A percentile compares a stretch with the other conserved stretches of the same genome.
Conservation (phyloP, 30 jellyfish, hydroid and myxozoan genomes). For the Clytia hemisphaerica region DNA sequence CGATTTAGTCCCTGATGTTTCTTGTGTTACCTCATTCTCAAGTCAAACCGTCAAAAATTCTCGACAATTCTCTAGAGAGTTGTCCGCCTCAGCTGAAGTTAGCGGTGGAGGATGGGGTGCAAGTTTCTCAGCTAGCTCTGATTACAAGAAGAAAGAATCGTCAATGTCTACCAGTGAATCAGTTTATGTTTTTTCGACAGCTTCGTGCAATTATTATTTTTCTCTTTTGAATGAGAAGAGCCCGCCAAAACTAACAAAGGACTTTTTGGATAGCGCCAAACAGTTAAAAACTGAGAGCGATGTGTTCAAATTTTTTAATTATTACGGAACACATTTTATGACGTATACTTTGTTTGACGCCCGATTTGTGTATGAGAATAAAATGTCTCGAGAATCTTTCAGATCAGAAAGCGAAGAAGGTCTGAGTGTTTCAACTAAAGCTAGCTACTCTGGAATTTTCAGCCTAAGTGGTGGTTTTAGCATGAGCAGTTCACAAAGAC, state of each 20-base stretch:
- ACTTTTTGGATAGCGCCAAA: conserved; percentile 28
- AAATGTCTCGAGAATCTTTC: conserved; percentile 24
- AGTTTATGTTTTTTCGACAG: conserved; percentile 34
- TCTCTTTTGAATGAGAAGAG: conserved; percentile 39
- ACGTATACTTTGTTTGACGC: conserved; percentile 46
- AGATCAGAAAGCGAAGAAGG: neutral
- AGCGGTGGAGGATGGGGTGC: conserved; percentile 62
- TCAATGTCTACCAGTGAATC: conserved; percentile 35
- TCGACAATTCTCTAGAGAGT: conserved; percentile 23
- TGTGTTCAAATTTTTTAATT: conserved; percentile 32
- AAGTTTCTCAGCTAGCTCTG: conserved; percentile 41
- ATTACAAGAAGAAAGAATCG: conserved; percentile 26
- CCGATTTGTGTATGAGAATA: conserved; percentile 36
- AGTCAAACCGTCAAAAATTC: conserved; percentile 24
- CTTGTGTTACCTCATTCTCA: conserved; percentile 55
- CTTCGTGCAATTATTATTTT: conserved; percentile 45
- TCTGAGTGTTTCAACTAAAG: conserved; percentile 17
- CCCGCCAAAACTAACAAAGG: conserved; percentile 31
- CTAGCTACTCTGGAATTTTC: conserved; percentile 39
- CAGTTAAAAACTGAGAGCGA: neutral
- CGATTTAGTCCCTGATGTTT: conserved; percentile 41
- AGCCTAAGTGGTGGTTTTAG: conserved; percentile 23
- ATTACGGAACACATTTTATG: conserved; percentile 46
- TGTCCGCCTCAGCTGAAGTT: conserved; percentile 31
- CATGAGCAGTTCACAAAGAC: conserved; percentile 12